phyloP scores from a whole-genome alignment of 1,140 invertebrate species.

The Holotrichia oblita region DNA sequence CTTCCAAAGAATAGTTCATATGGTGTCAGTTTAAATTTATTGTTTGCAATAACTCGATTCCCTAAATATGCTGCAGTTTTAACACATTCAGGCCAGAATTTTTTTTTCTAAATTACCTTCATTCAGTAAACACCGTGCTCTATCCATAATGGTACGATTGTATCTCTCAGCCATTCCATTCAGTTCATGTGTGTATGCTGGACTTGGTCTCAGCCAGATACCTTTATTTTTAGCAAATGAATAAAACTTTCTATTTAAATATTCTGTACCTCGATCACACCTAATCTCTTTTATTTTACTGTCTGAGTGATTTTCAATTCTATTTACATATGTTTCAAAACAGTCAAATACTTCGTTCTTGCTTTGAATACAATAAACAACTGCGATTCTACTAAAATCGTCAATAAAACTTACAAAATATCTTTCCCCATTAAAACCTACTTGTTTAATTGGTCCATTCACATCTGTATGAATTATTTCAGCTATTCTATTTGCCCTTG shows the following conservation, averaged over 20 bases:
- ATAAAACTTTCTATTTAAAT: constrained; percentile 49
- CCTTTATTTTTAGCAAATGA: constrained; percentile 48
- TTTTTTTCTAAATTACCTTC: constrained; percentile 49
- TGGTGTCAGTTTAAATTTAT: constrained; percentile 50
- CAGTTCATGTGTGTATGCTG: constrained; percentile 47
- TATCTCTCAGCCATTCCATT: constrained; percentile 51
- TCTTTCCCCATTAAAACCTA: constrained; percentile 54
- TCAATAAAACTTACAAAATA: constrained; percentile 54
- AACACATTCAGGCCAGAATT: constrained; percentile 52
- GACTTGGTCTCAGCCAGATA: constrained; percentile 44
- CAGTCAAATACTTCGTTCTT: constrained; percentile 55
- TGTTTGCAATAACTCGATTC: constrained; percentile 48
- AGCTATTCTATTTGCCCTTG: constrained; percentile 15
- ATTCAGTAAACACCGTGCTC: constrained; percentile 49
- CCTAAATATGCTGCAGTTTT: constrained; percentile 50
- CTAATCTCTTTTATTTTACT: constrained; percentile 51
- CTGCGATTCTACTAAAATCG: constrained; percentile 58
- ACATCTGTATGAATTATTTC: constrained; percentile 41
- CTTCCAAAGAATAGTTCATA: constrained; percentile 51
- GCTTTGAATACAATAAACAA: constrained; percentile 56
- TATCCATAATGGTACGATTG: constrained; percentile 51
- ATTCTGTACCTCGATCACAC: constrained; percentile 54
- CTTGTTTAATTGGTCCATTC: background rate
- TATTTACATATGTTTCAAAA: constrained; percentile 48
- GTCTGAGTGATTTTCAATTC: constrained; percentile 48